Evolutionary conservation across 2,113 vertebrate genomes (phyloP), one percentile per base, ranked within the genome.

Genomic region (Microcebus griseorufus): DNA sequence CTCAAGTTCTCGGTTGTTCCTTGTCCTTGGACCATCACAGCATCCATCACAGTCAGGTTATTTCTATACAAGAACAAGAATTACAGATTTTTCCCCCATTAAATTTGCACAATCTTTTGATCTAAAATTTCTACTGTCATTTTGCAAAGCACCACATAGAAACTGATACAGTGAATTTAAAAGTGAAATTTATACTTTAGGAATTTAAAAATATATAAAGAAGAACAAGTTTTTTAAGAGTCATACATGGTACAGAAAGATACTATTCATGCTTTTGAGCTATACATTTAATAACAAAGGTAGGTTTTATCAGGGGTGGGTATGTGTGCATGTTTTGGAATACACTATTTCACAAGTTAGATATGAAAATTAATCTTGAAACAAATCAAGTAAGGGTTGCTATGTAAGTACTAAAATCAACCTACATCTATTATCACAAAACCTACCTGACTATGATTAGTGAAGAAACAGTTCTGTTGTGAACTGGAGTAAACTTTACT

Each of bases 31-130:
- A 99, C 99, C 94, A 99, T 87, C 97, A 99, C 98, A 29, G 99
- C 98, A 97, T 99, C 99, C 87, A 99, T 98, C 96, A 99, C 99
- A 0, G 99, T 99, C 97, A 99, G 98, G 98, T 99, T 99, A 98
- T 99, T 99, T 98, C 99, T 99, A 94, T 20, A 55, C 2, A 97
- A 72, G 97, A 95, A 97, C 9, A 97, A 93, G 29, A 83, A 69
- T 73, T 29, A 89, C 2, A 92, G n/a, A 48, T 67, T 90, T 72
- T 89, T 67, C 25, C 67, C 23, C 27, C 37, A 51, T 34, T 94
- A 89, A 95, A 53, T 91, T 3, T 80, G 55, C 3, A 73, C 3
- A 85, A n/a, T 90, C 18, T 88, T 96, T 88, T 76, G 27, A 85
- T 29, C 37, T 48, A 34, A 42, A 79, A 64, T 53, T 92, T 93